Conservation (phyloP, 2,797 vertebrate genomes). For the Ambastaia sidthimunki region DNA sequence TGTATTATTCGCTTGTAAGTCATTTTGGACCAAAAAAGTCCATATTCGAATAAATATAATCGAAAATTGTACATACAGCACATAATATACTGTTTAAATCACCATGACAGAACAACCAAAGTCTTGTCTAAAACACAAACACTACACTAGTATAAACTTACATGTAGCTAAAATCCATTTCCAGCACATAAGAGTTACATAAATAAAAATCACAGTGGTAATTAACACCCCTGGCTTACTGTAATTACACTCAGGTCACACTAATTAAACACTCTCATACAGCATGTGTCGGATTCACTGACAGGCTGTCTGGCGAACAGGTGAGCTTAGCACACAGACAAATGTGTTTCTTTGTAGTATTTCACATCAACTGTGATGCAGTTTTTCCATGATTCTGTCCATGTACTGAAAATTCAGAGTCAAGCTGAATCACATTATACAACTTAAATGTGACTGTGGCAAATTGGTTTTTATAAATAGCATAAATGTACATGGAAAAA, state of each 20-base stretch:
- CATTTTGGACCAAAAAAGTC: too few relatives aligned
- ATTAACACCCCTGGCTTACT: slow-evolving; percentile 53
- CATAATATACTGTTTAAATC: too few relatives aligned
- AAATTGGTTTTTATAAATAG: slow-evolving; percentile 26
- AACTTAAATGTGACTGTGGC: slow-evolving; percentile 4
- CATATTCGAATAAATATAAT: too few relatives aligned
- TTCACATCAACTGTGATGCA: background rate
- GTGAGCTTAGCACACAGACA: slow-evolving; percentile 13
- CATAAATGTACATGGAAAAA: background rate
- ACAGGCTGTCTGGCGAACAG: slow-evolving; percentile 34
- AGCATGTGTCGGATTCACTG: slow-evolving; percentile 18
- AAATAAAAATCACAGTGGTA: slow-evolving; percentile 42
- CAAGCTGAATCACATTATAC: slow-evolving; percentile 17
- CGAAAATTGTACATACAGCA: too few relatives aligned
- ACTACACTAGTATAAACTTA: too few relatives aligned
- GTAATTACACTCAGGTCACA: slow-evolving; percentile 57
- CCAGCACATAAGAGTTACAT: slow-evolving; percentile 22
- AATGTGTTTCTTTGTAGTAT: background rate
- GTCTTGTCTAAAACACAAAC: too few relatives aligned
- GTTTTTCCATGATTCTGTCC: background rate
- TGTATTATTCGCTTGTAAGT: too few relatives aligned
- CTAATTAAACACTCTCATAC: slow-evolving; percentile 57
- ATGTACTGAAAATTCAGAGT: slow-evolving; percentile 4
- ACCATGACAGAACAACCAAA: too few relatives aligned
- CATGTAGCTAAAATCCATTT: background rate